Percentiles rank a stretch among this genome's conserved stretches.
phyloP scores from a whole-genome alignment of 64 coral and sea anemone genomes.

The Acropora tenuis region DNA sequence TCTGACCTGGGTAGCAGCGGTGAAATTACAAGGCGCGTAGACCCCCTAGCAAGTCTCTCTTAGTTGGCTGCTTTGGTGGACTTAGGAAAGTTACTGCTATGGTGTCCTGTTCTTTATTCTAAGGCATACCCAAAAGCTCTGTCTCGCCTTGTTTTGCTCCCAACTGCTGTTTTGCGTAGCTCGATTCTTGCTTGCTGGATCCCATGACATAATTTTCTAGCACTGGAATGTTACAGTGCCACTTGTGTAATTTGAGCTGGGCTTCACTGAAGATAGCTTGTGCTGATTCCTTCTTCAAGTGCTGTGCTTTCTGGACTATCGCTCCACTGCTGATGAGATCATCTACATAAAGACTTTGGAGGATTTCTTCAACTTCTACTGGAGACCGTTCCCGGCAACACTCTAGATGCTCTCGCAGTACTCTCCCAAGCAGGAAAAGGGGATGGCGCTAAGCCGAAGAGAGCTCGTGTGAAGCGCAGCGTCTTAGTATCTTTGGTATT shows the following conservation, averaged over 20 bases:
- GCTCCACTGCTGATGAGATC: constrained; percentile 19
- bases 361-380: constrained; percentile 31
- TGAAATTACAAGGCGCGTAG: too few relatives aligned
- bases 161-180: constrained; percentile 40
- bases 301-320: not conserved
- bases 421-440: not conserved
- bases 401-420: not conserved
- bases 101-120: constrained; percentile 18
- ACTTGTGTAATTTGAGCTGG: constrained; percentile 33
- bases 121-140: constrained; percentile 7
- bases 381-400: constrained; percentile 3
- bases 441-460: constrained; percentile 3
- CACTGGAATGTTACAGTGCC: constrained; percentile 11
- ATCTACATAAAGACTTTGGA: constrained; percentile 40
- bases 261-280: constrained; percentile 50
- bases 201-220: not conserved
- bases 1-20: too few relatives aligned
- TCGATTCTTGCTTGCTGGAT: not conserved
- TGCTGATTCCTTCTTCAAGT: constrained; percentile 30
- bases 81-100: constrained; percentile 4
- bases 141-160: not conserved
- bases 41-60: constrained; percentile 10
- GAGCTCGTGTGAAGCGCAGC: constrained; percentile 16
- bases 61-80: not conserved
- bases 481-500: not conserved